Percentiles rank a stretch among this genome's conserved stretches.
phyloP scores from a whole-genome alignment of 2,888 invertebrate species.

The Ecliptopera silaceata region DNA sequence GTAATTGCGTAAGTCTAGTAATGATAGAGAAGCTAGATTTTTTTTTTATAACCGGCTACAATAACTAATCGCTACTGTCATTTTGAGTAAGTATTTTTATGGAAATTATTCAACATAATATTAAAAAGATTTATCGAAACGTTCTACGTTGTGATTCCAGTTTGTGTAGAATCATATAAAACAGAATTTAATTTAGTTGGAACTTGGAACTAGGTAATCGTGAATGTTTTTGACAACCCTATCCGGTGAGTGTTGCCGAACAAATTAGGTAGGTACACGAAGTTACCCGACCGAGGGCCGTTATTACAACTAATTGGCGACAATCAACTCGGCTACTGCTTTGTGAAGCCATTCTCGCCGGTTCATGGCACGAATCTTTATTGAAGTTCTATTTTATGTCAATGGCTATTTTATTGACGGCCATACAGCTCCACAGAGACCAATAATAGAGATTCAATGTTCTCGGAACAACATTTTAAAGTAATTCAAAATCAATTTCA shows the following conservation, averaged over 20 bases:
- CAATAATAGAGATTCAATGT: neutral
- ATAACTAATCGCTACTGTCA: too few species aligned
- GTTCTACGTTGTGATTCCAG: too few species aligned
- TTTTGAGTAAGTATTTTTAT: too few species aligned
- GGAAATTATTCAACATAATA: too few species aligned
- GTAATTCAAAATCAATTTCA: too few species aligned
- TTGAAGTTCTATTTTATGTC: conserved; percentile 17
- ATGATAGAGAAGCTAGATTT: neutral
- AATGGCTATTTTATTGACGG: conserved; percentile 3
- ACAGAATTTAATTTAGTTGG: too few species aligned
- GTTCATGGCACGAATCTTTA: conserved; percentile 20
- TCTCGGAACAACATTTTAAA: too few species aligned
- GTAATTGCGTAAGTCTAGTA: conserved; percentile 4
- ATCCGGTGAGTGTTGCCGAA: conserved; percentile 46
- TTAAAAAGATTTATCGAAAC: too few species aligned
- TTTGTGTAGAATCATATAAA: too few species aligned
- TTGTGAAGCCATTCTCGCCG: conserved; percentile 54
- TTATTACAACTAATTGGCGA: conserved; percentile 79
- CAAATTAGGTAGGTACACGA: conserved; percentile 61
- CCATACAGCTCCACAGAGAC: neutral
- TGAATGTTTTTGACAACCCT: conserved; percentile 23
- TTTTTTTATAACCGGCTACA: too few species aligned
- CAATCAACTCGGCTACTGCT: conserved; percentile 70
- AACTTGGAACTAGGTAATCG: neutral
- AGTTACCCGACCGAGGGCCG: conserved; percentile 63